A percentile compares a stretch with the other conserved stretches of the same genome.
Evolutionary conservation across 2,797 vertebrate genomes (phyloP).

Genomic region (Liasis olivaceus): DNA sequence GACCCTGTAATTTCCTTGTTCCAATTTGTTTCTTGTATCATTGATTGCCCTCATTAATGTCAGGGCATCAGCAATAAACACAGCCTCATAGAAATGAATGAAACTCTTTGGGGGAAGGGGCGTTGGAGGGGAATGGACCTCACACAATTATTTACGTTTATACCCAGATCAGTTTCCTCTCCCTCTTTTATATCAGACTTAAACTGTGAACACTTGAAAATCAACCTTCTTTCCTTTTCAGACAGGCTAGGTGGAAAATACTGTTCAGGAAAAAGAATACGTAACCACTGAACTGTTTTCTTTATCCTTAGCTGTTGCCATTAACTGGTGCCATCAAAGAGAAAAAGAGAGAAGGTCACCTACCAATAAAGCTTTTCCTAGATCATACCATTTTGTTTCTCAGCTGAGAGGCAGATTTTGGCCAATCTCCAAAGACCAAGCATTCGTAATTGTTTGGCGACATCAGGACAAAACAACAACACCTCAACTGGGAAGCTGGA

Average conservation of each 20-base stretch:
- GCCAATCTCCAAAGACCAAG: not conserved
- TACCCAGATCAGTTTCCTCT: not conserved
- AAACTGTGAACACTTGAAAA: not conserved
- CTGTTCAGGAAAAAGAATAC: not conserved
- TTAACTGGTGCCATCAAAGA: no score
- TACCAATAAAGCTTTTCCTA: not conserved
- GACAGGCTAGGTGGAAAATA: not conserved
- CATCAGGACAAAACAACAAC: not conserved
- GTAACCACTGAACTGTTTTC: not conserved
- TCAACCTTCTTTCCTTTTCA: not conserved
- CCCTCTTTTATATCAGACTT: not conserved
- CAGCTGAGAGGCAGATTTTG: not conserved
- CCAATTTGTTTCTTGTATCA: conserved; percentile 45
- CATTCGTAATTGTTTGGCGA: not conserved
- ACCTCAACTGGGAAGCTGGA: not conserved
- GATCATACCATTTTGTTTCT: not conserved
- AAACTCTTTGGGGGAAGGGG: conserved; percentile 29
- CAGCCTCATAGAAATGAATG: conserved; percentile 22
- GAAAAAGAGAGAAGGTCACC: not conserved
- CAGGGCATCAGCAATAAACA: conserved; percentile 51
- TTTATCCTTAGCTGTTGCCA: not conserved
- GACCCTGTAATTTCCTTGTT: conserved; percentile 51
- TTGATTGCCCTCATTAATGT: conserved; percentile 56
- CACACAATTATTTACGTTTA: not conserved
- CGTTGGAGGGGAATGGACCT: conserved; percentile 11